Base-by-base conservation (phyloP, 2,888 invertebrate genomes). In the Phragmatobia fuliginosa region DNA sequence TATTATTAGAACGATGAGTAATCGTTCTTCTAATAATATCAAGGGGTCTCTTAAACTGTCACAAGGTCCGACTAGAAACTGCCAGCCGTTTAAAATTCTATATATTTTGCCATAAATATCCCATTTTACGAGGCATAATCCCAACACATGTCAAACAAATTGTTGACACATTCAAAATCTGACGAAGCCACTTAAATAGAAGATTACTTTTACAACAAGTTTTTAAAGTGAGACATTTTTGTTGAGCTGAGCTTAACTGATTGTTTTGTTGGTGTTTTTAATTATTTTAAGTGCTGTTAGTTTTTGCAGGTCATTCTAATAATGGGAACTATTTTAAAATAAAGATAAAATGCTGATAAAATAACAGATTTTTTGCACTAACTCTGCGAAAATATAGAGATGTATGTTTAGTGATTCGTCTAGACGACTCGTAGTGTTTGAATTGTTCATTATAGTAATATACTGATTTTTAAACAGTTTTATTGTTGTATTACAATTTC, bases 141-240 rank as follows among this genome's bases (percentile, higher is more conserved):
- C 85, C 75, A 88, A 92, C 93, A 92, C 84, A 91, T 92, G 93
- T 92, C 92, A 92, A 92, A 92, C 91, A 91, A 92, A 91, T 92
- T 90, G 89, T 90, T 91, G 89, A 90, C 92, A 91, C 88, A 83
- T 88, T 84, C 73, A 86, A 87, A 90, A 85, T 83, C 87, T 85
- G 88, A 84, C 84, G 83, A 85, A 86, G 83, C 84, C 88, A 87
- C 87, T 88, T 88, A 89, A 90, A 88, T 86, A 87, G 85, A 83
- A 84, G 81, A 83, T 85, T 84, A 79, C 76, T 67, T 76, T 75
- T 81, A 78, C 76, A 77, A 72, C 66, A 81, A 83, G 64, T 69
- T 75, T 67, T 78, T 76, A 72, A 62, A 74, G 77, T 80, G 84
- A 81, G 77, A 80, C 78, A 67, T 75, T 67, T 56, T 72, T 52